Percentiles rank a stretch among this genome's conserved stretches.
Evolutionary conservation across 2,888 invertebrate species (phyloP).

Genomic region (Sialis lutaria): DNA sequence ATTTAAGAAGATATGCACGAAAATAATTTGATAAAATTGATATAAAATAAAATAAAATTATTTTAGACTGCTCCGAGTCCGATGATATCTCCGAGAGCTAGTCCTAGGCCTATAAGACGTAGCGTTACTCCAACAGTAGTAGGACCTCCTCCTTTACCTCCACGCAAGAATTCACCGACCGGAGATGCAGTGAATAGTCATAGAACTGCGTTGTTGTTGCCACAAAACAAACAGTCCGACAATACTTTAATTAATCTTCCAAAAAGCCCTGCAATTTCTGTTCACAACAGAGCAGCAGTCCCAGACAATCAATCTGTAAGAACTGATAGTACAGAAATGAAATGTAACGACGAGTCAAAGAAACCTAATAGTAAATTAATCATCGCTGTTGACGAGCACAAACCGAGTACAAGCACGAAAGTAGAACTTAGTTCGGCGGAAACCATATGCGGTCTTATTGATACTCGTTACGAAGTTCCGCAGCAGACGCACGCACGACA

Average conservation of each 20-base stretch:
- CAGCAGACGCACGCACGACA: constrained; percentile 8
- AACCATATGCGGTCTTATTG: constrained; percentile 53
- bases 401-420: constrained; percentile 6
- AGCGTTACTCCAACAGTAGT: constrained; percentile 21
- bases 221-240: constrained; percentile 10
- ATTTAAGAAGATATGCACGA: background rate
- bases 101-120: constrained; percentile 29
- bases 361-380: background rate
- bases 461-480: constrained; percentile 36
- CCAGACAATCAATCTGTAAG: constrained; percentile 4
- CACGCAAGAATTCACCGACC: constrained; percentile 36
- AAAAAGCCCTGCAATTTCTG: constrained; percentile 7
- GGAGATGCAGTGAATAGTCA: constrained; percentile 13
- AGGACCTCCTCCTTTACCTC: constrained; percentile 43
- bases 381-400: background rate
- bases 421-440: constrained; percentile 45
- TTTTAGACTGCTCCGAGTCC: constrained; percentile 31
- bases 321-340: constrained; percentile 6
- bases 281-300: background rate
- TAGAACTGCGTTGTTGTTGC: constrained; percentile 9
- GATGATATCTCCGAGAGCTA: constrained; percentile 37
- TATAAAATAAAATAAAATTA: background rate
- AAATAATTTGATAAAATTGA: background rate
- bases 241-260: constrained; percentile 7
- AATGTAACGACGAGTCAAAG: background rate